Evolutionary conservation across 1,140 invertebrate genomes (phyloP), one percentile per base, ranked within the genome.

Genomic region (Lasaia peninsularis): DNA sequence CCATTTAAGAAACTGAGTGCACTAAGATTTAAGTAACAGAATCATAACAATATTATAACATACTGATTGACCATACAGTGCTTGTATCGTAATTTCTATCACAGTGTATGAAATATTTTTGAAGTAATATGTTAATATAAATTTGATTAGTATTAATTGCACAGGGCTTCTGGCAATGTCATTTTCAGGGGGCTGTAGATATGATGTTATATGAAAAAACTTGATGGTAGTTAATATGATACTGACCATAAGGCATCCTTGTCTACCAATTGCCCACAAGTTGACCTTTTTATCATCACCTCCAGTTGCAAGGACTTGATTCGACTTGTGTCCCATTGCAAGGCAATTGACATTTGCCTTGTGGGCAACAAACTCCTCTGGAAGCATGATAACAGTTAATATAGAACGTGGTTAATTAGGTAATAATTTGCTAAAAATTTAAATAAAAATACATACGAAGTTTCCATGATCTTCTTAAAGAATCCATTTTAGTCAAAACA

Each of bases 261-360:
- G 94, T 79, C 98, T 97, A 16, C 97, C 98, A 62, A 99, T 95
- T 2, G 97, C 97, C 98, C 98, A 99, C 63, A 99, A 86, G 81
- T 99, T 99, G 44, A 99, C 97, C 90, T 98, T 98, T 84, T 97
- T 96, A 89, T 99, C 98, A 85, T 98, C 97, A 64, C 98, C 98
- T 51, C 98, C 98, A 67, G 98, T 99, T 48, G 97, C 98, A 80
- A 99, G 92, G 50, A 99, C 97, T 73, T 90, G 89, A 61, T 89
- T 89, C 34, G 96, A 97, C 86, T 97, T 98, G 67, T 90, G 89
- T 44, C 97, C 97, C 82, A 98, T 91, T 18, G 96, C 94, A 66
- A 98, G 87, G 77, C 97, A 98, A 73, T 96, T 98, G 60, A 98
- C 96, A 89, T 96, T 96, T 58, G 94, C 93, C 60, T 93, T 92